phyloP scores from a whole-genome alignment of 92 coral and sea anemone genomes.

The Muricea muricata region DNA sequence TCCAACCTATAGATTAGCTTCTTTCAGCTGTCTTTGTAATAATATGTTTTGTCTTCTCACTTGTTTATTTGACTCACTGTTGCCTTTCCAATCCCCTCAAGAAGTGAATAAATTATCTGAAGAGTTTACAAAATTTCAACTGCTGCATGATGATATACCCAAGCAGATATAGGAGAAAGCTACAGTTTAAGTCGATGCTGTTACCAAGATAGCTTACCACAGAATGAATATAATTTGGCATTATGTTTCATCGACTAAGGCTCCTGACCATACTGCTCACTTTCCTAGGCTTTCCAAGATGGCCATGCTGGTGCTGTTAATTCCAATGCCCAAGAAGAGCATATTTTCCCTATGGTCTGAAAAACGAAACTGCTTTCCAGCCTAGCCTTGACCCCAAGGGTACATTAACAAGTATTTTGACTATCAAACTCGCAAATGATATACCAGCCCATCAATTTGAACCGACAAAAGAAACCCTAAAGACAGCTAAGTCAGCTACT shows the following conservation, averaged over 20 bases:
- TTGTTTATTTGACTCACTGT: neutral
- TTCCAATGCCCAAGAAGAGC: conserved; percentile 67
- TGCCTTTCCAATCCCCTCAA: conserved; percentile 48
- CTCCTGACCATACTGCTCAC: conserved; percentile 53
- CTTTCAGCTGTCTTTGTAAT: no score
- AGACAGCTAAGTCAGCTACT: conserved; percentile 39
- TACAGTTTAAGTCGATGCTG: conserved; percentile 52
- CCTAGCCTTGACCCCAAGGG: conserved; percentile 55
- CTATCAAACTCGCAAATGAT: conserved; percentile 39
- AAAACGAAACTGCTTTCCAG: no score
- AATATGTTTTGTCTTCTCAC: neutral
- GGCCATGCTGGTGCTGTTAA: conserved; percentile 56
- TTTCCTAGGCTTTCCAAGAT: conserved; percentile 53
- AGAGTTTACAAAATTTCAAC: conserved; percentile 46
- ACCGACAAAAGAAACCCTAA: conserved; percentile 19
- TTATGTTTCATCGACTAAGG: conserved; percentile 39
- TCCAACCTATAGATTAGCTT: no score
- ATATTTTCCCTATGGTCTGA: conserved; percentile 64
- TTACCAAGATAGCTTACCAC: conserved; percentile 43
- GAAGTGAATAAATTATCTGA: conserved; percentile 45
- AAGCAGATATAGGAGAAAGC: conserved; percentile 50
- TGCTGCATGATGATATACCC: conserved; percentile 52
- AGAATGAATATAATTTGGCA: conserved; percentile 64
- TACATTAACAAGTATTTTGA: conserved; percentile 57
- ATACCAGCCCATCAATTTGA: neutral